A percentile compares a stretch with the other conserved stretches of the same genome.
These are phyloP conservation scores for Drosophila pseudoananassae DNA, from an alignment of 1,140 invertebrate species.

Conservation along the genomic window DNA sequence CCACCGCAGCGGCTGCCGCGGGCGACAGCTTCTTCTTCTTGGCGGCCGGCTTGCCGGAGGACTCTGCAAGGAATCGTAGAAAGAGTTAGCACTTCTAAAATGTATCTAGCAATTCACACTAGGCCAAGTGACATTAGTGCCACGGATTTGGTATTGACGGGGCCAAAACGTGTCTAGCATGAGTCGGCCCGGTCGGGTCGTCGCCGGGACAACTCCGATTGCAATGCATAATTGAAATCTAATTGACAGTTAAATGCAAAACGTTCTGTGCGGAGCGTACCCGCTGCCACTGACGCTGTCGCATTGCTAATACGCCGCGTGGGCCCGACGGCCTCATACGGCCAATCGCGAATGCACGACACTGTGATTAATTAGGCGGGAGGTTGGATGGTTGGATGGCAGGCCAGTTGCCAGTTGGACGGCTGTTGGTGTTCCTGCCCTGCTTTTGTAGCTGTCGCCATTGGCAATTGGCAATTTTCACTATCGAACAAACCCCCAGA, in stretches of 20 bases:
- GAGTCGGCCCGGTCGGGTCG: conserved; percentile 24
- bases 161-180: conserved; percentile 73
- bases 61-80: conserved; percentile 34
- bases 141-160: conserved; percentile 51
- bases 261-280: conserved; percentile 25
- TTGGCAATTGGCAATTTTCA: conserved; percentile 49
- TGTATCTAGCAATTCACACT: conserved; percentile 3
- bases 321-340: conserved; percentile 62
- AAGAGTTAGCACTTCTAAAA: not conserved
- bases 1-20: conserved; percentile 16
- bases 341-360: conserved; percentile 64
- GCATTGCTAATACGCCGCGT: conserved; percentile 74
- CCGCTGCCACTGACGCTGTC: conserved; percentile 39
- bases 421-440: conserved; percentile 29
- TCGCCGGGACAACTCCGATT: conserved; percentile 61
- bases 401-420: conserved; percentile 1
- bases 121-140: conserved; percentile 51
- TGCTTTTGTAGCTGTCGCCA: conserved; percentile 25
- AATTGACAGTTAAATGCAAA: conserved; percentile 79
- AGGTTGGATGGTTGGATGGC: not conserved
- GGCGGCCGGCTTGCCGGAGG: conserved; percentile 57
- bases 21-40: conserved; percentile 74
- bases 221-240: conserved; percentile 81
- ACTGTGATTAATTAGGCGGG: conserved; percentile 74
- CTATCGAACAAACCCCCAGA: conserved; percentile 15